Percentiles rank a stretch among this genome's conserved stretches.
Evolutionary conservation across 2,797 vertebrate genomes (phyloP).

Genomic region (Antrozous pallidus): DNA sequence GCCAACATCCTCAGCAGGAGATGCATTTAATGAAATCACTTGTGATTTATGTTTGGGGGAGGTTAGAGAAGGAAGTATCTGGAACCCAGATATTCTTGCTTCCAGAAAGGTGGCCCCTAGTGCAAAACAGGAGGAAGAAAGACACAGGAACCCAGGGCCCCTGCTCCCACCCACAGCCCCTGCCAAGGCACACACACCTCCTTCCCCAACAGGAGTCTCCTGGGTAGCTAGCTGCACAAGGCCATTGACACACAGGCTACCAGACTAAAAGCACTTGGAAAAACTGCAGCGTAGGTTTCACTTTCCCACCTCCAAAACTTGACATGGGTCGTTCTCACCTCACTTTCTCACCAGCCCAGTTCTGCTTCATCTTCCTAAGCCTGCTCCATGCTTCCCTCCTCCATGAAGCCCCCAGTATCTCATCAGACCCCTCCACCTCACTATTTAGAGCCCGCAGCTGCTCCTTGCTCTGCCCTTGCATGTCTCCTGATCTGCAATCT

Average conservation of each 20-base stretch:
- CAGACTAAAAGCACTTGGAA: neutral
- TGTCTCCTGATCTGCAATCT: neutral
- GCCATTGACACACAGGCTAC: neutral
- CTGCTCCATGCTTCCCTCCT: neutral
- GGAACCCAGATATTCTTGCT: slow-evolving; percentile 54
- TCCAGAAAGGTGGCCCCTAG: neutral
- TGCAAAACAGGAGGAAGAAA: neutral
- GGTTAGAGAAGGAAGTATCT: slow-evolving; percentile 56
- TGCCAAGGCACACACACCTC: neutral
- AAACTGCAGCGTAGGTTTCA: neutral
- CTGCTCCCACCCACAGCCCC: neutral
- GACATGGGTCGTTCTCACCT: neutral
- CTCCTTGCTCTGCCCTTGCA: neutral
- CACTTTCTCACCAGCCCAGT: neutral
- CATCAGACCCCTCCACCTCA: neutral
- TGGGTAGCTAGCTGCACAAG: neutral
- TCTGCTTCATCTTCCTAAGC: neutral
- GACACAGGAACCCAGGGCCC: neutral
- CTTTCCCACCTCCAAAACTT: neutral
- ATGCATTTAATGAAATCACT: slow-evolving; percentile 80
- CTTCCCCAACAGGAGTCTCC: neutral
- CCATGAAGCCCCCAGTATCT: neutral
- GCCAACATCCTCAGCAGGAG: slow-evolving; percentile 80
- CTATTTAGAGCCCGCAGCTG: neutral
- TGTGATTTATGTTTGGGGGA: slow-evolving; percentile 76